phyloP scores from a whole-genome alignment of 2,888 invertebrate genomes.

The Nebria salina region DNA sequence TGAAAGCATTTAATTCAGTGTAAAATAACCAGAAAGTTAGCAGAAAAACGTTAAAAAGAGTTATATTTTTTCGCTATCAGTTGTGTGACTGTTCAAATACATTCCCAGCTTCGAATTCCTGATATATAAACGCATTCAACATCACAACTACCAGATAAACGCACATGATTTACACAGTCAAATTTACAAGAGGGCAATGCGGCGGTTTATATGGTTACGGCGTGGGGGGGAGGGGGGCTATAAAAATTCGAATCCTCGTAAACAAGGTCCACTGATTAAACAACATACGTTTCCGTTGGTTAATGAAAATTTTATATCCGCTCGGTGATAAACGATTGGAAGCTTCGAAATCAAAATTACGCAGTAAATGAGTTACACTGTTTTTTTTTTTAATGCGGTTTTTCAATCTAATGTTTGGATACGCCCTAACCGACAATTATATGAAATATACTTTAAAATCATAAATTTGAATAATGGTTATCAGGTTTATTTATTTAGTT shows the following conservation, averaged over 20 bases:
- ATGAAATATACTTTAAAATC: too few species aligned
- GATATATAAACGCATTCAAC: constrained; percentile 5
- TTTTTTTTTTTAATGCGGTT: neutral
- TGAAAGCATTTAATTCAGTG: too few species aligned
- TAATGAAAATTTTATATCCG: constrained; percentile 38
- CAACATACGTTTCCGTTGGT: constrained; percentile 20
- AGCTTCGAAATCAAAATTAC: constrained; percentile 5
- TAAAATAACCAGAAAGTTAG: too few species aligned
- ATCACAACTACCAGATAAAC: constrained; percentile 28
- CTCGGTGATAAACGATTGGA: constrained; percentile 10
- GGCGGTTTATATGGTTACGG: neutral
- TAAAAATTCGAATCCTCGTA: neutral
- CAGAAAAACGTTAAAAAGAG: too few species aligned
- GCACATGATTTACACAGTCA: constrained; percentile 38
- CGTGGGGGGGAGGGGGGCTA: neutral
- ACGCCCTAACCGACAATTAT: too few species aligned
- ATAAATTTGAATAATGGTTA: neutral
- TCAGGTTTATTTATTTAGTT: neutral
- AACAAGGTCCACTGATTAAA: neutral
- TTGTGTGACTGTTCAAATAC: neutral
- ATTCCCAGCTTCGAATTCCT: neutral
- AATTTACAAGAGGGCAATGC: constrained; percentile 22
- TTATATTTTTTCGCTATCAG: too few species aligned
- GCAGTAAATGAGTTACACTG: constrained; percentile 5
- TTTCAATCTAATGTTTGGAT: neutral